Evolutionary conservation across 2,113 vertebrate species (phyloP).

Genomic region (Dicaeum eximium): DNA sequence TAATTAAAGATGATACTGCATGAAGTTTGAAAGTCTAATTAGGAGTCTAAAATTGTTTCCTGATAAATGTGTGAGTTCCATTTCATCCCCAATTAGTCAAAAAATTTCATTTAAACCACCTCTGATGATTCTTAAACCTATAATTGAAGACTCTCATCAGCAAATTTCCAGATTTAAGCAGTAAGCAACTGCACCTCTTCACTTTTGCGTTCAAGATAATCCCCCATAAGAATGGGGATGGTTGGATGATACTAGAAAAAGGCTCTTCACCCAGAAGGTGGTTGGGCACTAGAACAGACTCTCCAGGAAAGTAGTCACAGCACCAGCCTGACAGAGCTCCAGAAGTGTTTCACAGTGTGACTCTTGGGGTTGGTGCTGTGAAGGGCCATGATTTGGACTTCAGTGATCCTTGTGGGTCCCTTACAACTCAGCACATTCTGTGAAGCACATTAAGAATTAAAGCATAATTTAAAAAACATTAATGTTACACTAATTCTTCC

Average conservation of each 20-base stretch:
- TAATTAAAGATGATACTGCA: conserved; percentile 35
- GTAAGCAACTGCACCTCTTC: not conserved
- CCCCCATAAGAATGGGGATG: not conserved
- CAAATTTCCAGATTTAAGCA: not conserved
- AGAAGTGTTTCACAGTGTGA: rapidly evolving
- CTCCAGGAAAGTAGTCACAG: not conserved
- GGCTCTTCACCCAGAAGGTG: not conserved
- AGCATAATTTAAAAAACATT: not conserved
- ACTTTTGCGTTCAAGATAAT: not conserved
- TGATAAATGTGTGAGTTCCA: not conserved
- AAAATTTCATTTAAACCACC: not conserved
- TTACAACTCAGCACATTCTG: not conserved
- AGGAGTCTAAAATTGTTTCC: conserved; percentile 39
- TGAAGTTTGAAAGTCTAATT: conserved; percentile 40
- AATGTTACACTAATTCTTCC: not conserved
- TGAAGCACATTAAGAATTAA: not conserved
- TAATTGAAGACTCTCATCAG: not conserved
- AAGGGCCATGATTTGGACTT: not conserved
- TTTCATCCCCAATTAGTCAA: not conserved
- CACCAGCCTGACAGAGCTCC: not conserved
- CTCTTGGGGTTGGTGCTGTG: not conserved
- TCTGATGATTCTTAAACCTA: not conserved
- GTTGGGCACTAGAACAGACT: not conserved
- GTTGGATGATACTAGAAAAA: not conserved
- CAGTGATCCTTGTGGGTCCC: not conserved